Percentiles rank a stretch among this genome's conserved stretches.
phyloP scores from a whole-genome alignment of 2,797 vertebrate species.

The Aselliscus stoliczkanus region DNA sequence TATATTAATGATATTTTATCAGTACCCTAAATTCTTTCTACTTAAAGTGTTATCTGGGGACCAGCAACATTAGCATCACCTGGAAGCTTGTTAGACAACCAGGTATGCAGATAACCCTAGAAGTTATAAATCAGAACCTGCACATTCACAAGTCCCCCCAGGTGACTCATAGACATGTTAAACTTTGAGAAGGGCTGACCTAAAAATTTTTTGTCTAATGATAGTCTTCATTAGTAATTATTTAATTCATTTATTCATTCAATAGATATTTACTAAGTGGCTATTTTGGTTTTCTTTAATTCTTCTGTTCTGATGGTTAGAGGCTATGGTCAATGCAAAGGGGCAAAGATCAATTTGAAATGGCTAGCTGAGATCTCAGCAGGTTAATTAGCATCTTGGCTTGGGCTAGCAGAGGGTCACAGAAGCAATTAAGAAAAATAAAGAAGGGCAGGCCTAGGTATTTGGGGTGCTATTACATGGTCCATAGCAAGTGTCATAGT shows the following conservation, averaged over 20 bases:
- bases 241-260: neutral
- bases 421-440: neutral
- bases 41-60: neutral
- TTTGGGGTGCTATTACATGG: neutral
- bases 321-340: neutral
- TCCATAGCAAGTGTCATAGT: neutral
- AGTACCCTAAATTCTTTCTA: neutral
- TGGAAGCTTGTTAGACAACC: neutral
- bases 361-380: neutral
- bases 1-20: neutral
- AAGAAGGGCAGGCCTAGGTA: neutral
- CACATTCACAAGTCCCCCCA: neutral
- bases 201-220: neutral
- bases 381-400: neutral
- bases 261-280: neutral
- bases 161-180: neutral
- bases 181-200: neutral
- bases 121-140: neutral
- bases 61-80: neutral
- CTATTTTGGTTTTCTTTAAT: neutral
- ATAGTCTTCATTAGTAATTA: neutral
- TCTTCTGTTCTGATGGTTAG: neutral
- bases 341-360: neutral
- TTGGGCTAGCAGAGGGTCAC: accelerated
- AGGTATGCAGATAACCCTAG: neutral